Base-by-base conservation (phyloP, 2,797 vertebrate species). In the Ctenopoma multispine region DNA sequence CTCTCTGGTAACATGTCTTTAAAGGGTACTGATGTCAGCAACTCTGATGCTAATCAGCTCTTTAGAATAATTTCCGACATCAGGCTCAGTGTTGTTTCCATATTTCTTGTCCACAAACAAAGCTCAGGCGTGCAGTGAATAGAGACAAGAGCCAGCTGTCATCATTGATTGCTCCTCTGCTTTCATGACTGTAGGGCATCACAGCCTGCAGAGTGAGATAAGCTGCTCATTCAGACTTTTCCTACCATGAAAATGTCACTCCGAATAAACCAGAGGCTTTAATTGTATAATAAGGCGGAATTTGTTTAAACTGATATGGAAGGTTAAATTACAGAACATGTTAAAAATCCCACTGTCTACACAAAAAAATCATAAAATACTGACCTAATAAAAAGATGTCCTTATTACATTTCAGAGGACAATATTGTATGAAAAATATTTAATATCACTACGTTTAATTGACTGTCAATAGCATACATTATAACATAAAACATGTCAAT, bases 141-240 rank as follows among this genome's bases (percentile, higher is more conserved):
- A 49, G 79, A 67, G 55, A 69, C 50, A 27, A 80, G 57, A 77
- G 71, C 70, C 51, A 55, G 75, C 21, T 87, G 90, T 93, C 90
- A 93, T 94, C 80, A 58, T 44, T 79, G 66, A 80, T 80, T 76
- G 79, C 67, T 83, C 48, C 43, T 67, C 58, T 75, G 47, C 69
- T 64, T 82, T 61, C 10, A 76, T 79, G 79, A 61, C 78, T 62
- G 75, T 66, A 70, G 56, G 47, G 55, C 57, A 57, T 72, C 61
- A 84, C 81, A 88, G 70, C 75, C 92, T 94, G 93, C 85, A 80
- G 64, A 40, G 43, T 15, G 78, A 93, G 95, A 95, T 95, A 95
- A 93, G 91, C 75, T 60, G 76, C 68, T 63, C 80, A 74, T 79
- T 87, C 73, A 80, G 44, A 81, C 23, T 27, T 20, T 29, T 56